Evolutionary conservation across 2,797 vertebrate genomes (phyloP), one percentile per base, ranked within the genome.

Genomic region (Sebastes vulpes): DNA sequence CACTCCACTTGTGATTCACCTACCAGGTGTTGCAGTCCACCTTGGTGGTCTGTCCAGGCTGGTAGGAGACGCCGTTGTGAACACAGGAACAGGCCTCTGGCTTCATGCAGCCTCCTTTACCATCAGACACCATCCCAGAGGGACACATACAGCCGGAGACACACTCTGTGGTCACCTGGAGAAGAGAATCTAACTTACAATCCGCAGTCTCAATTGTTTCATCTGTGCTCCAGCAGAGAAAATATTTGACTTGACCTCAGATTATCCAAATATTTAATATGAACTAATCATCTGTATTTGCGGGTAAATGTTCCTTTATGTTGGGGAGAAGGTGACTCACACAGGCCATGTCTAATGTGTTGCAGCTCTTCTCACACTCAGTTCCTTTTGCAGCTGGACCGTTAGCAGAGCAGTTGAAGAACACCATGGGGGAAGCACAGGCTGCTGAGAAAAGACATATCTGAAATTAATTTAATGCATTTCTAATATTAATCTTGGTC

Each of bases 331-430:
- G 18, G 9, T 35, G 11, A 97, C 97, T 97, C 92, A 98, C 98
- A 81, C 98, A 98, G 21, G 94, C 89, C 88, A 96, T 94, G 56
- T 98, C 97, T 57, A 97, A 87, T 0, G 92, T 96, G 63, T 93
- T 93, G 82, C 98, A 98, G 86, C 97, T 97, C 78, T 96, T 96
- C 70, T 97, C 96, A 38, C 98, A 98, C 84, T 97, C 97, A 1
- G 91, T 84, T 42, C 97, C 97, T 5, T 35, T 94, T 10, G 79
- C 68, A 54, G 89, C 94, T 1, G 76, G 85, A 0, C 92, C 81
- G 69, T 46, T 23, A 1, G 91, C 94, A 67, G 72, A 90, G 72
- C 98, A 98, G 90, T 98, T 91, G 16, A 97, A 93, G 86, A 94
- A 97, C 72, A 96, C 85, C 97, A 97, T 96, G 18, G 97, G 97